These are phyloP conservation scores for Geophilus truncorum DNA, from an alignment of 2,888 invertebrate species.

Conservation along the genomic window DNA sequence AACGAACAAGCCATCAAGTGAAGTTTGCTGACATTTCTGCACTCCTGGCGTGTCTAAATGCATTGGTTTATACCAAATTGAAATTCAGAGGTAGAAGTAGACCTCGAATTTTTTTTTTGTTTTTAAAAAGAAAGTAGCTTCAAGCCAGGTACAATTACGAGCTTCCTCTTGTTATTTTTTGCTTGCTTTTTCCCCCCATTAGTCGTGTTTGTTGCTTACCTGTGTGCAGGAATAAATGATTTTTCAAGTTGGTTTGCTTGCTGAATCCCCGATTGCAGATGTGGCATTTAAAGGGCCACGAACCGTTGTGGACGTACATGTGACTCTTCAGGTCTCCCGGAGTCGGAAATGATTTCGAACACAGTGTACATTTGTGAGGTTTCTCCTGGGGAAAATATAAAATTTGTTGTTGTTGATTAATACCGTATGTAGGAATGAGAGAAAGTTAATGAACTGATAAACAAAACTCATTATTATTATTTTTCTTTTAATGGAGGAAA, in stretches of 20 bases:
- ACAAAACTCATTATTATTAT: too few relatives aligned
- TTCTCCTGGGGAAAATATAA: constrained; percentile 64
- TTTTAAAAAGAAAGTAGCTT: too few relatives aligned
- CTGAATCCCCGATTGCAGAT: constrained; percentile 92
- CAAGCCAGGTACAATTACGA: constrained; percentile 5
- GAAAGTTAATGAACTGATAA: too few relatives aligned
- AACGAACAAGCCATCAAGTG: not conserved
- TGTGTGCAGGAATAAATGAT: constrained; percentile 87
- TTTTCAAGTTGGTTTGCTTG: constrained; percentile 91
- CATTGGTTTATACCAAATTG: too few relatives aligned
- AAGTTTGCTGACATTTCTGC: not conserved
- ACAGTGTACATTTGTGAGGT: constrained; percentile 90
- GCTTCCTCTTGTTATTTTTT: not conserved
- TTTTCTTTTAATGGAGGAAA: too few relatives aligned
- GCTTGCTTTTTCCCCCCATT: not conserved
- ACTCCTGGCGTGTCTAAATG: too few relatives aligned
- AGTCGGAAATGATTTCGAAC: constrained; percentile 92
- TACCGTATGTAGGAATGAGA: too few relatives aligned
- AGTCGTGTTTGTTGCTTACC: constrained; percentile 58
- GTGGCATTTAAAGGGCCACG: constrained; percentile 94
- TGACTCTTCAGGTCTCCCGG: constrained; percentile 93
- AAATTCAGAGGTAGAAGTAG: not conserved
- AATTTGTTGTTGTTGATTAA: not conserved
- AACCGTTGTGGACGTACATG: constrained; percentile 94
- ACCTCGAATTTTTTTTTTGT: not conserved